Evolutionary conservation across 2,797 vertebrate genomes (phyloP), one percentile per base, ranked within the genome.

Genomic region (Fistularia commersonii): DNA sequence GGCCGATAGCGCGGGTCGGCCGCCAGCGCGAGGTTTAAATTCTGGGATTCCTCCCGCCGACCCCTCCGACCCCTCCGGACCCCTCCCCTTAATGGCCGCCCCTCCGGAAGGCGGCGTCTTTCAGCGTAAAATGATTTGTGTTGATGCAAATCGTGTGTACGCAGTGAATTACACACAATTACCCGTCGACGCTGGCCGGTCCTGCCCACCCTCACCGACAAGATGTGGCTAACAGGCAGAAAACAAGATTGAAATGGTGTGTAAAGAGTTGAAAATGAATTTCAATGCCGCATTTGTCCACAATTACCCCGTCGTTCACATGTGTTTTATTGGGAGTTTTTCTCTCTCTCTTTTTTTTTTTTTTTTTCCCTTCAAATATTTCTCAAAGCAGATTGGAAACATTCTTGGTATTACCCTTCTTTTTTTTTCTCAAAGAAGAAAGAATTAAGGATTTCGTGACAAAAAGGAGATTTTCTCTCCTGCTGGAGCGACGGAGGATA

Each of bases 191-290:
- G 93, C 92, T 93, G 94, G 94, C 92, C 95, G 95, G 92, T 91
- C 91, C 84, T 94, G 94, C 95, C 94, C 93, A 93, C 91, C 93
- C 92, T 89, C 91, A 92, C 93, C 94, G 95, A 96, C 94, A 95
- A 93, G 94, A 98, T 95, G 94, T 96, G 93, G 93, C 94, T 98
- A 99, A 98, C 93, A 97, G 92, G 94, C 95, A 99, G 94, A 98
- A 99, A 99, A 98, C 97, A 98, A 96, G 96, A 98, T 98, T 98
- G 95, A 97, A 98, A 98, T 98, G 94, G 94, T 97, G 93, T 93
- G 93, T 96, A 95, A 98, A 94, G 93, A 95, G 93, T 94, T 93
- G 94, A 95, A 95, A 97, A 98, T 96, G 93, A 97, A 98, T 98
- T 97, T 98, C 93, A 97, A 95, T 98, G 93, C 93, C 82, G 91